Evolutionary conservation across 1,140 invertebrate species (phyloP), one percentile per base, ranked within the genome.

Genomic region (Pemphigus obesinymphae): DNA sequence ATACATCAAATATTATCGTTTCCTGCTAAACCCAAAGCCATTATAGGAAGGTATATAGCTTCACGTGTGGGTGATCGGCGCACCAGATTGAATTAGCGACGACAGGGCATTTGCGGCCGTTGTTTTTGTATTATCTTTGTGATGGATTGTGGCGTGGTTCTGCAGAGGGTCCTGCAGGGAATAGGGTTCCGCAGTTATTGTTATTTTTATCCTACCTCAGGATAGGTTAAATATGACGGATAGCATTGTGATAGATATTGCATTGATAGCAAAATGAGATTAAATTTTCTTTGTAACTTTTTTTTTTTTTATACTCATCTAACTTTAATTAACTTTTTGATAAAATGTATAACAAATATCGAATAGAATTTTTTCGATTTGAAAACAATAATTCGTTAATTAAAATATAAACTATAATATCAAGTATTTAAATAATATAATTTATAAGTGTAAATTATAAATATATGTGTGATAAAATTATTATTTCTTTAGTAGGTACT

Each of bases 111-210:
- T 31, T 61, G 53, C 37, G 55, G 55, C 53, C 37, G 37, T 63
- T 63, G 76, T 80, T 80, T 63, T 61, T 45, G 55, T 80, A 63
- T 80, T 80, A 80, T 80, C 76, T 80, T 37, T 29, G 50, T 80
- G 76, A 80, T 80, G 76, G 76, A 80, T 80, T 43, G 76, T 29
- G 55, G 37, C 55, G 53, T 13, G 34, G 73, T 53, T 17, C 13
- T 55, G 29, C 23, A 17, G 75, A 78, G 75, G 75, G 75, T 40
- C n/a, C 53, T 26, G 34, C 48, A 37, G 50, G 50, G 34, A 55
- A 76, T 58, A 55, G 73, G 37, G 75, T 43, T 43, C 50, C 34
- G 23, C 0, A 37, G 55, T 45, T 76, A 80, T 63, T 45, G 76
- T 63, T 80, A 63, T 80, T 80, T 80, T 80, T 80, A 80, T 61